Conservation (phyloP, 2,888 invertebrate species). For the Nemapogon koenigi region DNA sequence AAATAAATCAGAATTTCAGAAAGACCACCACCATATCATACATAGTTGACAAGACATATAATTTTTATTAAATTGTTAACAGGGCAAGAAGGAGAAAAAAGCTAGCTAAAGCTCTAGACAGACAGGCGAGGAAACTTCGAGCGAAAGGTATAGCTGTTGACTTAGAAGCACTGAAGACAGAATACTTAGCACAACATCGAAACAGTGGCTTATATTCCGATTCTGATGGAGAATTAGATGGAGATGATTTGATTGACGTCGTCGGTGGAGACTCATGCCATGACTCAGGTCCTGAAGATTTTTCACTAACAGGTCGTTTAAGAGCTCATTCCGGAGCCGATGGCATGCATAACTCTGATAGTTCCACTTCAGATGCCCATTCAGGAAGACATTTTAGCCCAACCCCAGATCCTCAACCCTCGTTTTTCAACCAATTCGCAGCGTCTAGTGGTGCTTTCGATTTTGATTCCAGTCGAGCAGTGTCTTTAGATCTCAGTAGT, state of each 20-base stretch:
- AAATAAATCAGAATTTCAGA: too few relatives aligned
- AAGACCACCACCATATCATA: too few relatives aligned
- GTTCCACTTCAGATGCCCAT: constrained; percentile 55
- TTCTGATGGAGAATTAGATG: constrained; percentile 65
- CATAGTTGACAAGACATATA: too few relatives aligned
- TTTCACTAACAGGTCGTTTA: constrained; percentile 64
- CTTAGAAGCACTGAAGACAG: constrained; percentile 81
- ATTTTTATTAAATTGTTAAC: too few relatives aligned
- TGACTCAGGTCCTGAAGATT: constrained; percentile 69
- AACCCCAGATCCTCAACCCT: constrained; percentile 49
- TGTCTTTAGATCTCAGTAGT: constrained; percentile 56
- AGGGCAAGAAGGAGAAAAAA: constrained; percentile 90
- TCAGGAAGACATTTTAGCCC: constrained; percentile 54
- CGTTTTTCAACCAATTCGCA: constrained; percentile 51
- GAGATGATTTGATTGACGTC: constrained; percentile 82
- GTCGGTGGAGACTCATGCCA: constrained; percentile 83
- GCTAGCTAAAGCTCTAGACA: constrained; percentile 87
- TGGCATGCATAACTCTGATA: constrained; percentile 66
- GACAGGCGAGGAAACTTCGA: constrained; percentile 90
- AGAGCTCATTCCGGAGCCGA: constrained; percentile 65
- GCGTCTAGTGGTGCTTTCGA: constrained; percentile 43
- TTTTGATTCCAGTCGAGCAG: constrained; percentile 54
- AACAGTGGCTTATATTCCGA: constrained; percentile 67
- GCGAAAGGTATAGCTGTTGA: constrained; percentile 91
- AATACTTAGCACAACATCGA: constrained; percentile 83